A percentile compares a stretch with the other conserved stretches of the same genome.
These are phyloP conservation scores for Orchesella cincta DNA, from an alignment of 1,140 invertebrate genomes.

Conservation along the genomic window DNA sequence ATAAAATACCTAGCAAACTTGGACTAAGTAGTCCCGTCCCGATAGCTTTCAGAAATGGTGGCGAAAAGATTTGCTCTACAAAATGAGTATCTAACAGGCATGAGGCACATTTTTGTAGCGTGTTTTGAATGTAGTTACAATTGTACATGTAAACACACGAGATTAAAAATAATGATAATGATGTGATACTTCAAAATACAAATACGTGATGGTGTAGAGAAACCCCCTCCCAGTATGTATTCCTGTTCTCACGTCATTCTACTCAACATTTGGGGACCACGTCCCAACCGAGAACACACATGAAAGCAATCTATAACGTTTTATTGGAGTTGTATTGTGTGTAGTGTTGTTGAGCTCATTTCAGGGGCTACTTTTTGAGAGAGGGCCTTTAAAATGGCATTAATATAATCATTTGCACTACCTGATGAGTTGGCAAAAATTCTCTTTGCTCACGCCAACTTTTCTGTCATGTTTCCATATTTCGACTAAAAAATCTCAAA, in stretches of 20 bases:
- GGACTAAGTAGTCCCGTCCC: too few species aligned
- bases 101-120: neutral
- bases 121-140: conserved; percentile 4
- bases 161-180: neutral
- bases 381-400: neutral
- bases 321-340: too few species aligned
- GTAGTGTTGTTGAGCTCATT: neutral
- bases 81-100: too few species aligned
- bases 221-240: neutral
- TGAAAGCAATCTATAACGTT: too few species aligned
- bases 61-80: too few species aligned
- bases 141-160: neutral
- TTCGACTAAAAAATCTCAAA: conserved; percentile 15
- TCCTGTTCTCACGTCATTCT: neutral
- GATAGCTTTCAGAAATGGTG: too few species aligned
- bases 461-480: conserved; percentile 21
- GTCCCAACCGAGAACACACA: too few species aligned
- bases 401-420: neutral
- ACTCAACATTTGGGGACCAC: neutral
- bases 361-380: neutral
- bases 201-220: neutral
- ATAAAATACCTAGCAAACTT: too few species aligned
- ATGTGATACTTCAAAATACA: neutral
- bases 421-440: conserved; percentile 26
- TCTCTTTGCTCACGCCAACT: neutral